Evolutionary conservation across 2,797 vertebrate species (phyloP).

Genomic region (Cryptoblepharus egeriae): DNA sequence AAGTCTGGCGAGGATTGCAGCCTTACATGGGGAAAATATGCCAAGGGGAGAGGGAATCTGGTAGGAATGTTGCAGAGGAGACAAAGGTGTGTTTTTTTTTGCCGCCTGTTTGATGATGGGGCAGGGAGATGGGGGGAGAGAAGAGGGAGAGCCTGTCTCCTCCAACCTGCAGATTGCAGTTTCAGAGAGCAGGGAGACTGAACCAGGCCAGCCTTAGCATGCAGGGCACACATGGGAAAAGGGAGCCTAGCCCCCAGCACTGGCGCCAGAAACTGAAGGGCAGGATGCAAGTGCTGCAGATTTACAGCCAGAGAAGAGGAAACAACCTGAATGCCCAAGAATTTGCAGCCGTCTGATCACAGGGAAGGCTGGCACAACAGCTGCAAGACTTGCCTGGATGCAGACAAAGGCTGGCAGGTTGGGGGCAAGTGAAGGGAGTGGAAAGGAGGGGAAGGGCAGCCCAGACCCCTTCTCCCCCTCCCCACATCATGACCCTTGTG

Average conservation of each 20-base stretch:
- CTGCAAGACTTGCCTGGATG: conserved; percentile 83
- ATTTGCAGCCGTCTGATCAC: conserved; percentile 89
- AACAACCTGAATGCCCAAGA: conserved; percentile 79
- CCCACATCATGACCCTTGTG: conserved; percentile 58
- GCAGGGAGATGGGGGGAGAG: neutral
- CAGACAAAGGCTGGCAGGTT: conserved; percentile 84
- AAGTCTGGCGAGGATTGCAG: too few relatives aligned
- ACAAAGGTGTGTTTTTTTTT: neutral
- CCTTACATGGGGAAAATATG: conserved; percentile 38
- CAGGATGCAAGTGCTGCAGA: conserved; percentile 79
- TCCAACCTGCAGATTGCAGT: conserved; percentile 38
- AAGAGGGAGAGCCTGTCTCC: conserved; percentile 25
- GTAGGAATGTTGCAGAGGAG: neutral
- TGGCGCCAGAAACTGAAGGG: conserved; percentile 80
- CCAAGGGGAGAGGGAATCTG: conserved; percentile 20
- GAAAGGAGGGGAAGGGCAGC: conserved; percentile 24
- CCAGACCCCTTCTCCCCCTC: too few relatives aligned
- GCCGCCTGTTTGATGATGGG: rapidly evolving
- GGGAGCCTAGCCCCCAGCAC: conserved; percentile 76
- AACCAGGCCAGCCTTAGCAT: conserved; percentile 70
- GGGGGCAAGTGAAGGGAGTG: conserved; percentile 69
- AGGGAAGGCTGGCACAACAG: conserved; percentile 85
- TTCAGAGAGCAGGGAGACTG: neutral
- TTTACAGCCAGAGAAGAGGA: conserved; percentile 82
- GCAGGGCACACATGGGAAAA: conserved; percentile 75